Percentiles rank a stretch among this genome's conserved stretches.
These are phyloP conservation scores for Halictus ligatus DNA, from an alignment of 2,888 invertebrate species.

Conservation along the genomic window DNA sequence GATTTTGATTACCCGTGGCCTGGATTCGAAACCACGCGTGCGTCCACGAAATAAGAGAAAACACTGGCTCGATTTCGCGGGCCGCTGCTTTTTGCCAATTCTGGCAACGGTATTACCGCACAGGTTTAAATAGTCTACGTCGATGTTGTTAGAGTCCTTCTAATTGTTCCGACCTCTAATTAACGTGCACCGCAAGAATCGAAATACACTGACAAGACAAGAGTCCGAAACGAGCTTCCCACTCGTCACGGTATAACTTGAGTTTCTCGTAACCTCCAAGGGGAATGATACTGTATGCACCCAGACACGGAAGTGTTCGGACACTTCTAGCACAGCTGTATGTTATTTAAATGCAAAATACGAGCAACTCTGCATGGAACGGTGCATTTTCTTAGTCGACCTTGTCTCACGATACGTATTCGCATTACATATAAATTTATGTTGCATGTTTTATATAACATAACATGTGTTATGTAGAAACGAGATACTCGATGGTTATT, in stretches of 20 bases:
- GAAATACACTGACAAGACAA: neutral
- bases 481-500: neutral
- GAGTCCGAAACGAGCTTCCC: constrained; percentile 8
- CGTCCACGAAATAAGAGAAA: constrained; percentile 5
- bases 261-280: constrained; percentile 6
- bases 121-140: neutral
- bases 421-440: neutral
- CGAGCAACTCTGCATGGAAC: neutral
- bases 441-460: neutral
- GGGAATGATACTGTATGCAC: constrained; percentile 9
- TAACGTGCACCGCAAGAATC: neutral
- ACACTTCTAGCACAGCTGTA: neutral
- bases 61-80: neutral
- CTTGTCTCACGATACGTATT: neutral
- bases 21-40: neutral
- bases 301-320: constrained; percentile 14
- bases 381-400: neutral
- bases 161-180: neutral
- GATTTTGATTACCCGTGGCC: constrained; percentile 21
- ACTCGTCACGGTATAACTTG: constrained; percentile 18
- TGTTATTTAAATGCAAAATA: neutral
- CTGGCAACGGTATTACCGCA: neutral
- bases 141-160: neutral
- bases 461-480: too few relatives aligned
- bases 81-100: neutral